These are phyloP conservation scores for Tympanuchus pallidicinctus DNA, from an alignment of 2,113 vertebrate species.

Conservation along the genomic window DNA sequence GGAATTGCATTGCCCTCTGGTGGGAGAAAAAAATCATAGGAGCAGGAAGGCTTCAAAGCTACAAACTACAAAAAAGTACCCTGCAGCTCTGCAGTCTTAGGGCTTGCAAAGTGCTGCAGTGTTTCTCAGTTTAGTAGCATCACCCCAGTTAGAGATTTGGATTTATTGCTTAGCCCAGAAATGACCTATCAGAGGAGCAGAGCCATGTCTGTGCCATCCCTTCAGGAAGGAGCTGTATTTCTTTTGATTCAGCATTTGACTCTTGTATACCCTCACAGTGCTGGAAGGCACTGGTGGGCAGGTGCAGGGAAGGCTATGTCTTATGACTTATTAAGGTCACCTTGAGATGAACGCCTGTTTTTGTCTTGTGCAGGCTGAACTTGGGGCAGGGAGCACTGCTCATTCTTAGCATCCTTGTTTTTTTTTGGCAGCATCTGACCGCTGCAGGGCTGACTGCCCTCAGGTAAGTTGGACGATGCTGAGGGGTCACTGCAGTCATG, in stretches of 20 bases:
- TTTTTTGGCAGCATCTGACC: background rate
- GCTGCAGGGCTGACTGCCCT: background rate
- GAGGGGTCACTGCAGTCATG: background rate
- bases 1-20: slow-evolving; percentile 67
- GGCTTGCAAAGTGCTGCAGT: background rate
- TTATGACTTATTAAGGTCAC: background rate
- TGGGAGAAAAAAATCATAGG: slow-evolving; percentile 45
- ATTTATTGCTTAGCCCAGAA: slow-evolving; percentile 20
- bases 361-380: background rate
- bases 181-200: background rate
- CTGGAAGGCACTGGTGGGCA: background rate
- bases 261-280: background rate
- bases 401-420: fast-evolving
- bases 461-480: background rate
- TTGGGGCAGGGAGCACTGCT: background rate
- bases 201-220: background rate
- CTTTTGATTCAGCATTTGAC: background rate
- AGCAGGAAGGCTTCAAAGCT: background rate
- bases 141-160: background rate
- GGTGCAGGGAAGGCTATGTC: background rate
- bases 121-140: background rate
- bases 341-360: background rate
- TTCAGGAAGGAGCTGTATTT: slow-evolving; percentile 18
- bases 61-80: background rate
- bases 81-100: background rate